These are phyloP conservation scores for Ophion ventricosus DNA, from an alignment of 2,888 invertebrate genomes.

Conservation along the genomic window DNA sequence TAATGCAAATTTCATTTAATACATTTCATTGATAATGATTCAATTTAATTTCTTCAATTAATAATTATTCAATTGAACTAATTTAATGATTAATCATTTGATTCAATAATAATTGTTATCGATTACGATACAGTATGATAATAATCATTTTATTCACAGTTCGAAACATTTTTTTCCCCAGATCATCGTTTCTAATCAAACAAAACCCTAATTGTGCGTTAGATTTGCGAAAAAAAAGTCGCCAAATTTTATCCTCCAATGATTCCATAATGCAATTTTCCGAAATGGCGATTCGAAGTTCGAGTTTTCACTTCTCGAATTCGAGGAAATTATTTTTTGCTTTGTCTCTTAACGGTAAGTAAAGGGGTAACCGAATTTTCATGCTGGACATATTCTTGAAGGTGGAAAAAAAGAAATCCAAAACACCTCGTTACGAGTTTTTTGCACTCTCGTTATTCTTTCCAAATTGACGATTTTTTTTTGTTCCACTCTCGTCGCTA, in stretches of 20 bases:
- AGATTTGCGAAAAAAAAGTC: too few species aligned
- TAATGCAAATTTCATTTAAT: too few species aligned
- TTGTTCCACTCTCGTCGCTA: conserved; percentile 6
- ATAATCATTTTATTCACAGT: too few species aligned
- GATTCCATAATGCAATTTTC: background rate
- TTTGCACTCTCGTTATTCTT: background rate
- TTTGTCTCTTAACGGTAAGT: background rate
- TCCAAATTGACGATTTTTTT: conserved; percentile 3
- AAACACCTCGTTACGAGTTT: background rate
- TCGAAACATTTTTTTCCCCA: too few species aligned
- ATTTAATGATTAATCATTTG: too few species aligned
- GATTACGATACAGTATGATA: too few species aligned
- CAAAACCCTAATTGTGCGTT: too few species aligned
- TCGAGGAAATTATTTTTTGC: background rate
- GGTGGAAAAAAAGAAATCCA: conserved; percentile 5
- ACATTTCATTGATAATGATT: too few species aligned
- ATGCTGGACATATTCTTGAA: background rate
- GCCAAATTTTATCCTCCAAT: background rate
- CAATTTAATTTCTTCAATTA: too few species aligned
- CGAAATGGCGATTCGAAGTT: background rate
- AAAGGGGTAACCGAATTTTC: background rate
- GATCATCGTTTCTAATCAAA: too few species aligned
- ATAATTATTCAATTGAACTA: too few species aligned
- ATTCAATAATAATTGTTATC: too few species aligned
- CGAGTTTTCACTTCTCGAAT: background rate